phyloP scores from a whole-genome alignment of 2,797 vertebrate species.

The Neosilurus mollespiculum region DNA sequence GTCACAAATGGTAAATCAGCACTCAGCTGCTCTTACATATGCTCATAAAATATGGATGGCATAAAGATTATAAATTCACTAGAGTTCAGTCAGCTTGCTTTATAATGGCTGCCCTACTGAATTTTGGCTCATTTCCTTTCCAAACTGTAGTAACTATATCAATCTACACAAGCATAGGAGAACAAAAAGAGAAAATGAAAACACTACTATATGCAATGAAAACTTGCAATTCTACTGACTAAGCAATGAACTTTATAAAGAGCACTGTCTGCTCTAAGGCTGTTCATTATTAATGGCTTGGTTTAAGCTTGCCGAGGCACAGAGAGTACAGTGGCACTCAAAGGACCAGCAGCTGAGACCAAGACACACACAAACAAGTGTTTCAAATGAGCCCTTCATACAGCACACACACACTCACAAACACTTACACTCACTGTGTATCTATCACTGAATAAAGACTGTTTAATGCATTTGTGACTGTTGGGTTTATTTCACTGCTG shows the following conservation, averaged over 20 bases:
- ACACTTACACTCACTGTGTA: neutral
- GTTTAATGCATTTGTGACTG: neutral
- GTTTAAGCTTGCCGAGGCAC: constrained; percentile 1
- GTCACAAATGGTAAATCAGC: neutral
- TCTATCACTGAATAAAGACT: neutral
- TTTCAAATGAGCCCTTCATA: constrained; percentile 24
- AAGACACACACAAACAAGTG: constrained; percentile 24
- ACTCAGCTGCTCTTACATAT: neutral
- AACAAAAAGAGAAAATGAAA: constrained; percentile 14
- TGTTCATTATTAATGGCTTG: constrained; percentile 45
- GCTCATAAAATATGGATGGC: constrained; percentile 23
- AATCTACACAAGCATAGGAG: constrained; percentile 19
- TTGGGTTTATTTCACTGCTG: neutral
- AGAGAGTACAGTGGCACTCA: constrained; percentile 22
- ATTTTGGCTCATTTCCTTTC: constrained; percentile 8
- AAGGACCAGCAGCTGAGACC: constrained; percentile 23
- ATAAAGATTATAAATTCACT: constrained; percentile 13
- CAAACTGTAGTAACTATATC: neutral
- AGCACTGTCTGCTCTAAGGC: constrained; percentile 24
- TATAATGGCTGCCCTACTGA: constrained; percentile 21
- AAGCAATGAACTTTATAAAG: constrained; percentile 36
- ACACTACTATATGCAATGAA: constrained; percentile 30
- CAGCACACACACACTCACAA: neutral
- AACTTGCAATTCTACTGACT: constrained; percentile 31
- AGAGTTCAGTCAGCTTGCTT: constrained; percentile 5